Base-by-base conservation (phyloP, 2,113 vertebrate genomes). In the Prinia subflava region DNA sequence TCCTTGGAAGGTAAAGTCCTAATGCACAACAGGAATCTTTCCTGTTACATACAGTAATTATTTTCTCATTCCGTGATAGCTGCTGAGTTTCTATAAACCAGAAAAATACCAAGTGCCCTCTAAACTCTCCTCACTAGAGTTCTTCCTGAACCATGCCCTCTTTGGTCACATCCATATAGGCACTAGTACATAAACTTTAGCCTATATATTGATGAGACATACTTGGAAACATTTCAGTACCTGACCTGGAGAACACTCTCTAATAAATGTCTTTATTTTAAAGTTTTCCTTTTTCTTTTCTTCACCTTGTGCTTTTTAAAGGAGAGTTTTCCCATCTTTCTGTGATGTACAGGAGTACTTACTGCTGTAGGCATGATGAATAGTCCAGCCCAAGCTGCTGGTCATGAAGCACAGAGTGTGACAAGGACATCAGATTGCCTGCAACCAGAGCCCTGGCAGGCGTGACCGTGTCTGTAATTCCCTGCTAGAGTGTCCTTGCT, bases 381-480 rank as follows among this genome's bases (percentile, higher is more conserved):
- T 11, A 74, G 73, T 23, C 33, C 47, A 83, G 63, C 46, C 21
- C 53, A 49, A 79, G 80, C 8, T 33, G 39, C 79, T 86, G 76
- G 50, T 71, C 80, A 90, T 78, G 60, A 83, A 90, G 60, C 23
- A 70, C 15, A 56, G 39, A 81, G 84, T 15, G 35, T 78, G 80
- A 93, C 92, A 94, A 94, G 91, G 92, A 78, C 73, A 89, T 55
- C 64, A 77, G 80, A 93, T 7, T 76, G 76, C 64, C 76, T 50
- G 88, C 50, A 91, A 49, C 22, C 67, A 81, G 41, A 92, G n/a
- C 27, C 27, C 69, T 64, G 81, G 80, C 55, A 91, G 76, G 59
- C 0, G 0, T 77, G 59, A 56, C 60, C n/a, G 27, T 19, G 33
- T 39, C 76, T 86, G 15, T 44, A 84, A 91, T 37, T 92, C 13